phyloP scores from a whole-genome alignment of 2,113 vertebrate genomes.

The Nannobrachium achirus region DNA sequence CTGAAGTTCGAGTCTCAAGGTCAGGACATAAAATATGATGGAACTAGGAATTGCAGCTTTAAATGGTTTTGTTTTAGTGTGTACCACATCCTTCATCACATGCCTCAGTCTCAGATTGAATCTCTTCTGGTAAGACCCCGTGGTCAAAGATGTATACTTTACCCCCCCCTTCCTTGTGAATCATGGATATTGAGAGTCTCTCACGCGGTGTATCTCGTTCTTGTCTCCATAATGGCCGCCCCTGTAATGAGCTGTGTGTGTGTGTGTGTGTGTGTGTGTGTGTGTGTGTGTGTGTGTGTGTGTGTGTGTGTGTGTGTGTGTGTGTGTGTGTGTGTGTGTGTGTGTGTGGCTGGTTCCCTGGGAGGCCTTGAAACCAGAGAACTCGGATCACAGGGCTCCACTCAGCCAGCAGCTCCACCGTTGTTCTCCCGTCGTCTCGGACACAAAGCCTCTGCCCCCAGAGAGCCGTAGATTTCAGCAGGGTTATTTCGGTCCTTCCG shows the following conservation, averaged over 20 bases:
- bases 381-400: slow-evolving; percentile 34
- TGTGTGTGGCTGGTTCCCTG: slow-evolving; percentile 41
- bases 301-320: slow-evolving; percentile 38
- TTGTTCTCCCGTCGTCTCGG: slow-evolving; percentile 69
- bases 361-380: slow-evolving; percentile 60
- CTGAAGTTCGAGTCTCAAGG: too few relatives aligned
- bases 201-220: slow-evolving; percentile 16
- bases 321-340: slow-evolving; percentile 29
- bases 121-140: slow-evolving; percentile 3
- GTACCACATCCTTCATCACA: slow-evolving; percentile 19
- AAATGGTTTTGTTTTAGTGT: too few relatives aligned
- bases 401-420: slow-evolving; percentile 49
- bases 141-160: not conserved
- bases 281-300: slow-evolving; percentile 27
- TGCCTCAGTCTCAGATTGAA: slow-evolving; percentile 28
- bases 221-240: slow-evolving; percentile 33
- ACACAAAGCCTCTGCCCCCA: slow-evolving; percentile 72
- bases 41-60: too few relatives aligned
- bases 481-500: slow-evolving; percentile 78
- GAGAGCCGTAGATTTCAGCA: slow-evolving; percentile 75
- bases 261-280: slow-evolving; percentile 15
- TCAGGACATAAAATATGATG: too few relatives aligned
- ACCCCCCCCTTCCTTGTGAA: slow-evolving; percentile 8
- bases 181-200: slow-evolving; percentile 34
- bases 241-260: slow-evolving; percentile 59